Evolutionary conservation across 2,113 vertebrate genomes (phyloP).

Genomic region (Mormoops blainvillei): DNA sequence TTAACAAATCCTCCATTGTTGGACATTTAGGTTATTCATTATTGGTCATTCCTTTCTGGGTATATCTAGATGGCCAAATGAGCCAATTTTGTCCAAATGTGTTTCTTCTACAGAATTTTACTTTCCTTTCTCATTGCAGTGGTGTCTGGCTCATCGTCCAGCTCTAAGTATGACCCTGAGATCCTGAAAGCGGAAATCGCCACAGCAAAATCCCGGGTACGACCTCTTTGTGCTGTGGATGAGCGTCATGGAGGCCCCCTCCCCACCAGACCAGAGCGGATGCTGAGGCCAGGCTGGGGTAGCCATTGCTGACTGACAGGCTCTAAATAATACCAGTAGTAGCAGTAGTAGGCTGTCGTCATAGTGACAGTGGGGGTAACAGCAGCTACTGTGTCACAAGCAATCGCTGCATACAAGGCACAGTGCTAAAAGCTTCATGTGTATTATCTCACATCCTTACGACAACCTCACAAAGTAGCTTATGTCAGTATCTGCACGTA

Average conservation of each 20-base stretch:
- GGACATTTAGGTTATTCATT: background rate
- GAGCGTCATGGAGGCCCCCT: background rate
- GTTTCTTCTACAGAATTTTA: slow-evolving; percentile 49
- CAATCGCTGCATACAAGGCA: background rate
- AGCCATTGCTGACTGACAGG: background rate
- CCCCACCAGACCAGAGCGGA: background rate
- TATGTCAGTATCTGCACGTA: background rate
- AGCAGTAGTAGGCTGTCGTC: background rate
- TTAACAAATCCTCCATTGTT: background rate
- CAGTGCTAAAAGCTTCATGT: accelerated
- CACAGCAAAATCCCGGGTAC: slow-evolving; percentile 96
- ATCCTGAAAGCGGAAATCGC: slow-evolving; percentile 98
- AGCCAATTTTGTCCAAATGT: background rate
- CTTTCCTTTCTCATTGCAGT: slow-evolving; percentile 82
- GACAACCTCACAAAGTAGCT: background rate
- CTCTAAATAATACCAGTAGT: background rate
- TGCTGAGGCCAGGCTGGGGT: background rate
- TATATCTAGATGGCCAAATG: background rate
- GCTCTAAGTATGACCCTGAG: slow-evolving; percentile 98
- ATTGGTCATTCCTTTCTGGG: background rate
- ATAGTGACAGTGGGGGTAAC: too few relatives aligned
- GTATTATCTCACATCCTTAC: accelerated
- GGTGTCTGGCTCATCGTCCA: slow-evolving; percentile 93
- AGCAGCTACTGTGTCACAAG: background rate
- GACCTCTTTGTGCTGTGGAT: slow-evolving; percentile 22